Conservation (phyloP, 2,113 vertebrate genomes). For the Trichomycterus rosablanca region DNA sequence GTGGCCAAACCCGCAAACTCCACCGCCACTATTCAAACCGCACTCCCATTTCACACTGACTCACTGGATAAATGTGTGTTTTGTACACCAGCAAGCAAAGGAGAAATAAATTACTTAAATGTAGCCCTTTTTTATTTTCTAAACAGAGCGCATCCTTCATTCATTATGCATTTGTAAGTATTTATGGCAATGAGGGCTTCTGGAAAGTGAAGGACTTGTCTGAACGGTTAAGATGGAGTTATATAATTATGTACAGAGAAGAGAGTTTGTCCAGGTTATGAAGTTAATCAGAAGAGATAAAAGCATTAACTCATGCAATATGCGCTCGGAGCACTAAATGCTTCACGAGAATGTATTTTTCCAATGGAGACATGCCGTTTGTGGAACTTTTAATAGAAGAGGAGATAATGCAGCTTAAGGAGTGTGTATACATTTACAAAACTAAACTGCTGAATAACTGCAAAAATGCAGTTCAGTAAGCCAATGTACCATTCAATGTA, state of each 20-base stretch:
- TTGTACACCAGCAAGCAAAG: conserved; percentile 50
- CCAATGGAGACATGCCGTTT: no score
- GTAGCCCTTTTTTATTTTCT: conserved; percentile 44
- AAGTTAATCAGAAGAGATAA: not conserved
- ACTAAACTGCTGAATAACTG: no score
- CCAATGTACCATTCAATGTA: no score
- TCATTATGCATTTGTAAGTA: conserved; percentile 52
- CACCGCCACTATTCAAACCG: conserved; percentile 65
- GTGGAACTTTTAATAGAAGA: no score
- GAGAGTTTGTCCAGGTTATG: not conserved
- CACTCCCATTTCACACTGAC: conserved; percentile 56
- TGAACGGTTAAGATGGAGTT: conserved; percentile 37
- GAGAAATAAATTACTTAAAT: conserved; percentile 55
- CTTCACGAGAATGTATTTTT: no score
- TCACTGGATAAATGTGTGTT: conserved; percentile 57
- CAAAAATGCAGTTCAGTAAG: no score
- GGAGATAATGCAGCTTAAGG: no score
- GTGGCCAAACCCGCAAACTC: conserved; percentile 54
- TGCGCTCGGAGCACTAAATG: no score
- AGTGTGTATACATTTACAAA: no score
- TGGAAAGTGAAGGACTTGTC: conserved; percentile 46
- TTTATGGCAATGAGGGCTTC: conserved; percentile 53
- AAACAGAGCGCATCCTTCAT: conserved; percentile 40
- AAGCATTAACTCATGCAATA: not conserved
- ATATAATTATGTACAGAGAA: conserved; percentile 18